A percentile compares a stretch with the other conserved stretches of the same genome.
Evolutionary conservation across 2,888 invertebrate species (phyloP).

Genomic region (Melanostoma mellinum): DNA sequence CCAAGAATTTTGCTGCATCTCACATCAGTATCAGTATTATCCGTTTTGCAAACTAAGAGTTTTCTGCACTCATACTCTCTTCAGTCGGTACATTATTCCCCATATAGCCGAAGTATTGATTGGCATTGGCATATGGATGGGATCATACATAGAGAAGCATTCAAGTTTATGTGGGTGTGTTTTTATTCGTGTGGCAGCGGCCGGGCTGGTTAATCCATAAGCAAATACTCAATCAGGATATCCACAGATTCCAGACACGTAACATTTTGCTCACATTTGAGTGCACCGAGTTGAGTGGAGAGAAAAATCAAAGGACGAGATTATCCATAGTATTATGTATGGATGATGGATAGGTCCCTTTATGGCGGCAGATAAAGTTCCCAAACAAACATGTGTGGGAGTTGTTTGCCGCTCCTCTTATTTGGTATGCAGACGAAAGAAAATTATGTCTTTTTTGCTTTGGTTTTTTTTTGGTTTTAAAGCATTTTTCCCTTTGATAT

Average conservation of each 20-base stretch:
- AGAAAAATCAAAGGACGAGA: slow-evolving; percentile 69
- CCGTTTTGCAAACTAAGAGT: slow-evolving; percentile 59
- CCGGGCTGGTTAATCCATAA: slow-evolving; percentile 59
- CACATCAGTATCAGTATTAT: neutral
- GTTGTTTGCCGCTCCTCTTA: slow-evolving; percentile 53
- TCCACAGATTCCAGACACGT: slow-evolving; percentile 67
- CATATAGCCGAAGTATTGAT: slow-evolving; percentile 61
- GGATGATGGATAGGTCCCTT: slow-evolving; percentile 66
- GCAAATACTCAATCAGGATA: slow-evolving; percentile 72
- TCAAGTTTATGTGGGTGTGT: neutral
- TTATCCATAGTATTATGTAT: slow-evolving; percentile 43
- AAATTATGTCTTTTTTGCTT: slow-evolving; percentile 6
- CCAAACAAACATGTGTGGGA: slow-evolving; percentile 59
- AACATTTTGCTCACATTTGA: slow-evolving; percentile 67
- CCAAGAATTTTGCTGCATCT: neutral
- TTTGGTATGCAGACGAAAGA: slow-evolving; percentile 66
- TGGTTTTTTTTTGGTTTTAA: slow-evolving; percentile 2
- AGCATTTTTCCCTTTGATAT: slow-evolving; percentile 48
- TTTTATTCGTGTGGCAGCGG: neutral
- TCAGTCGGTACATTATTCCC: slow-evolving; percentile 50
- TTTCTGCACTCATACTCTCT: slow-evolving; percentile 42
- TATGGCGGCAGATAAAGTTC: slow-evolving; percentile 68
- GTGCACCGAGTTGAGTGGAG: slow-evolving; percentile 54
- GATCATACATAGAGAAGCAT: neutral
- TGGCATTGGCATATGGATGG: slow-evolving; percentile 44